Evolutionary conservation across 2,797 vertebrate species (phyloP).

Genomic region (Acipenser ruthenus): DNA sequence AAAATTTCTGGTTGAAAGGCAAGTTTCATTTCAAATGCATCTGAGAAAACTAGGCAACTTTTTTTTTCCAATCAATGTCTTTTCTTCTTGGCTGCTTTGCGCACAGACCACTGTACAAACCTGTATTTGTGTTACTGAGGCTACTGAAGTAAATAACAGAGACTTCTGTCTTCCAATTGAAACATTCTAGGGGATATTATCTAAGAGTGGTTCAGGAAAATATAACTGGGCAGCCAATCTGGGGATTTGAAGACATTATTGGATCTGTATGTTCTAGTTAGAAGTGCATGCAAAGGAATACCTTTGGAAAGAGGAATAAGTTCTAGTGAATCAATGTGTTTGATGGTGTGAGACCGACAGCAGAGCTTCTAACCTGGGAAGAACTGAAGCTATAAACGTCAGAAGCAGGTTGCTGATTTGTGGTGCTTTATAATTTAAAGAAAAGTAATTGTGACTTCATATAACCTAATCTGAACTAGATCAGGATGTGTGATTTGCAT

Average conservation of each 20-base stretch:
- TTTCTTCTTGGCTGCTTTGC: neutral
- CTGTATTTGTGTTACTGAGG: neutral
- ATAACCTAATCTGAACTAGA: no score
- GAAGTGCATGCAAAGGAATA: conserved; percentile 5
- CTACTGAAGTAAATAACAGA: neutral
- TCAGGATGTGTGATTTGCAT: no score
- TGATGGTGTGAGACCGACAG: neutral
- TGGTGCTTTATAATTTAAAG: no score
- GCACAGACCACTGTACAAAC: conserved; percentile 6
- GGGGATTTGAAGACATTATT: neutral
- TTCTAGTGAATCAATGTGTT: conserved; percentile 8
- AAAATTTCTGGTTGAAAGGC: no score
- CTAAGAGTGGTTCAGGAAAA: neutral
- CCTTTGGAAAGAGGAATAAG: conserved; percentile 7
- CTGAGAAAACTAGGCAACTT: no score
- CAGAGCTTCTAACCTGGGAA: neutral
- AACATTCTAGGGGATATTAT: neutral
- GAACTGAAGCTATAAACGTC: no score
- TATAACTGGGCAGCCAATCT: neutral
- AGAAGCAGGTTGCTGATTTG: no score
- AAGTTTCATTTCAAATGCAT: neutral
- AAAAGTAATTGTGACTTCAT: no score
- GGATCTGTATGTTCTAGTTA: conserved; percentile 9
- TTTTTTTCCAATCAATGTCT: neutral
- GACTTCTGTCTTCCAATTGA: neutral